Evolutionary conservation across 1,140 invertebrate species (phyloP), one percentile per base, ranked within the genome.

Genomic region (Temnothorax curvispinosus): DNA sequence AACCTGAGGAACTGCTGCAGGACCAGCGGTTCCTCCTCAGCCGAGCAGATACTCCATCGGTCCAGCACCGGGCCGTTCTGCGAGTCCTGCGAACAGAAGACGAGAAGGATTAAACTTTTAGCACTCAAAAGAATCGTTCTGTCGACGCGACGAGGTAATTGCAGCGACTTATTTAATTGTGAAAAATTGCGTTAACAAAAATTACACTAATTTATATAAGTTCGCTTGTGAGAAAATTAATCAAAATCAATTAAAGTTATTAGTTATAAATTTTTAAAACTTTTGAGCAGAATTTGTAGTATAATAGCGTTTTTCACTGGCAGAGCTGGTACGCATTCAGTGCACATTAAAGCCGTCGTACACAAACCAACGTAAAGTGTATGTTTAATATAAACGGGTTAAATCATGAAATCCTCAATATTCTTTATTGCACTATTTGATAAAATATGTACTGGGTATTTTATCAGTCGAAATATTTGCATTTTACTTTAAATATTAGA

Each of bases 1-100:
- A 98, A 98, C 89, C 97, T 96, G 76, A 98, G 96, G 96, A 98
- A 98, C 96, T 98, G 98, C 95, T 98, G 98, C 67, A 98, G 95
- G 72, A 98, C 97, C 91, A 98, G 96, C 91, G 97, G 97, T 94
- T 98, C 98, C 96, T 98, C 98, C 94, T 98, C 98, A 93, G 97
- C 96, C 90, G 97, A 97, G 92, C 97, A 97, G 93, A 98, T 97
- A 89, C 96, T 97, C 98, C 98, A 98, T 95, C 97, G 96, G 95
- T 98, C 97, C 93, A 98, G 96, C 87, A 97, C 96, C 92, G 96
- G 97, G 90, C 97, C 97, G 89, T 97, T 97, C 94, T 97, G 96
- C 93, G 96, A 95, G 94, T 97, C 96, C 97, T 97, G 95, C 1
- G 94, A 95, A 89, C 91, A 93, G 11, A 78, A 38, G 32, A 78